Base-by-base conservation (phyloP, 2,888 invertebrate genomes). In the Cyaniris semiargus region DNA sequence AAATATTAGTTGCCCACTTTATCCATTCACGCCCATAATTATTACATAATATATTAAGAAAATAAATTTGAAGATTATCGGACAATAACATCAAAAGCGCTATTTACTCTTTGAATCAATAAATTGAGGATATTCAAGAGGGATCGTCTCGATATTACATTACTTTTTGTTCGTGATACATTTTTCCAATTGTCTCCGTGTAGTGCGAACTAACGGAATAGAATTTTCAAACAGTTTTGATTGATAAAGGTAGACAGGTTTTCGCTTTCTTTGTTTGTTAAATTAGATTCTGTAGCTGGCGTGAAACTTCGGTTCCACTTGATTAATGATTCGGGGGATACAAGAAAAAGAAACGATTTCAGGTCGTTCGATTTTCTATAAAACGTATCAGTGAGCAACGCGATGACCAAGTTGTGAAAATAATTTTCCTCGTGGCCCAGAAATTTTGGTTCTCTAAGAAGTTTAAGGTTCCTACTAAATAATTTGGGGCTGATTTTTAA, bases 241-340 rank as follows among this genome's bases (percentile, higher is more conserved):
- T 93, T 93, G 94, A 93, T 93, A 93, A 92, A 92, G 92, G 93
- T 93, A 92, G 93, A 93, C 92, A 89, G 90, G 89, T 89, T 92
- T 92, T 90, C 90, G 90, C 88, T 91, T 93, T 92, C 91, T 92
- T 93, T 93, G 92, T 93, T 93, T 92, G 89, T 89, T 87, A 90
- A 92, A 92, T 93, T 92, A 91, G 91, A 91, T 92, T 91, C 88
- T 84, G 90, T 86, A 90, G 90, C 89, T 86, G 90, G 90, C 89
- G 89, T 87, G 88, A 89, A 90, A 89, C 89, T 92, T 90, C 89
- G 89, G 90, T 90, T 89, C 87, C 87, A 89, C 88, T 91, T 93
- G 92, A 93, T 93, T 92, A 92, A 93, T 93, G 92, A 89, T 88
- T 86, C 84, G 85, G 84, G 86, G 85, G 86, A 84, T 84, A 87